These are phyloP conservation scores for Panopea generosa DNA, from an alignment of 2,888 invertebrate species.

Conservation along the genomic window DNA sequence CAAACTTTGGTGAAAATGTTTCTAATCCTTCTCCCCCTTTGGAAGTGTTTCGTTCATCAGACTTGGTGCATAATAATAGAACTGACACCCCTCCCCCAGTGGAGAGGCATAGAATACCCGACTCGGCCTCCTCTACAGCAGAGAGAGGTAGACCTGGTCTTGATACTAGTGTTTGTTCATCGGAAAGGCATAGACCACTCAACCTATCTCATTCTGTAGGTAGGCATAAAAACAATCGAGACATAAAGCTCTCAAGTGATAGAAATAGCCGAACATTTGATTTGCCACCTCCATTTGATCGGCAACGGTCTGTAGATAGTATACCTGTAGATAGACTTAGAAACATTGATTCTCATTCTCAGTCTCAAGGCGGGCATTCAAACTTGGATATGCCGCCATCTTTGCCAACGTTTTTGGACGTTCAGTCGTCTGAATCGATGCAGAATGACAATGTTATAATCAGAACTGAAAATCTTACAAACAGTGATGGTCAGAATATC, in stretches of 20 bases:
- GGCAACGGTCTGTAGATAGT: slow-evolving; percentile 59
- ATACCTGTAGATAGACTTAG: slow-evolving; percentile 52
- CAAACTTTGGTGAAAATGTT: slow-evolving; percentile 18
- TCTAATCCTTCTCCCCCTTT: slow-evolving; percentile 21
- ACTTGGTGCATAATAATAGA: slow-evolving; percentile 1
- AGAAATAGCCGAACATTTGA: slow-evolving; percentile 38
- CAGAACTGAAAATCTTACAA: slow-evolving; percentile 33
- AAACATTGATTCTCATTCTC: slow-evolving; percentile 22
- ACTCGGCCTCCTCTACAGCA: slow-evolving; percentile 20
- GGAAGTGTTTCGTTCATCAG: slow-evolving; percentile 18
- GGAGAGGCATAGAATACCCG: slow-evolving; percentile 28
- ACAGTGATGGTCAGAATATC: slow-evolving; percentile 57
- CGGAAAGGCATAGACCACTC: slow-evolving; percentile 46
- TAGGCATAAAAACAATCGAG: slow-evolving; percentile 30
- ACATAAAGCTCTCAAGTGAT: slow-evolving; percentile 34
- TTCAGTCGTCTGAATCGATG: slow-evolving; percentile 2
- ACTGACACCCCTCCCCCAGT: slow-evolving; percentile 45
- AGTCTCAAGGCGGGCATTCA: slow-evolving; percentile 15
- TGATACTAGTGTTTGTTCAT: slow-evolving; percentile 4
- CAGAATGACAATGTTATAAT: too few species aligned
- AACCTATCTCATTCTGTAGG: slow-evolving; percentile 50
- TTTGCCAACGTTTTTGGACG: slow-evolving; percentile 45
- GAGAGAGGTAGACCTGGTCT: slow-evolving; percentile 31
- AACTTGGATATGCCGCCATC: slow-evolving; percentile 60
- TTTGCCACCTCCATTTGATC: slow-evolving; percentile 41